Percentiles rank a stretch among this genome's conserved stretches.
phyloP scores from a whole-genome alignment of 2,888 invertebrate genomes.

The Elegia similella region DNA sequence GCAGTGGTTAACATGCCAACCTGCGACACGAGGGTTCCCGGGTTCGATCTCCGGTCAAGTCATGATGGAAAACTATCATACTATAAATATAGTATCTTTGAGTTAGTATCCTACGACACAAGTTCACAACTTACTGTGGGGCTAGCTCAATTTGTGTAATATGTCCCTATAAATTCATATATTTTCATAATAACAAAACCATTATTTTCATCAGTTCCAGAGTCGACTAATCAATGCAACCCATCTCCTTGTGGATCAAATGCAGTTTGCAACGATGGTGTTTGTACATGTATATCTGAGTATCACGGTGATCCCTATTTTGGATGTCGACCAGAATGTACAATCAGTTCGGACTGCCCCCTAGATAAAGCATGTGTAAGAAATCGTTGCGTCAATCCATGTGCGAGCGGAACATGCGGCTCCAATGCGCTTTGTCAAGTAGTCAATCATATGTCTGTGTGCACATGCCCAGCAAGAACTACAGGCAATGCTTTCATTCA shows the following conservation, averaged over 20 bases:
- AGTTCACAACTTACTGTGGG: too few relatives aligned
- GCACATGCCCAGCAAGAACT: constrained; percentile 86
- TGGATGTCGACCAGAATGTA: constrained; percentile 88
- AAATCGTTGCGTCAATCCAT: constrained; percentile 87
- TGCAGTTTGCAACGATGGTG: constrained; percentile 80
- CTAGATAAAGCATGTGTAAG: constrained; percentile 86
- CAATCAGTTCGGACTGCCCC: constrained; percentile 86
- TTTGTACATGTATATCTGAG: constrained; percentile 83
- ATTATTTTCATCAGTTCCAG: constrained; percentile 45
- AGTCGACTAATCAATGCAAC: constrained; percentile 78
- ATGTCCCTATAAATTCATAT: too few relatives aligned
- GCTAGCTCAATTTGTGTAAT: too few relatives aligned
- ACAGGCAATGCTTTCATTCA: constrained; percentile 87
- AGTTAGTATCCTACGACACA: too few relatives aligned
- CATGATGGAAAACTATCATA: too few relatives aligned
- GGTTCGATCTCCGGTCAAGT: too few relatives aligned
- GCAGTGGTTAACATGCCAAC: too few relatives aligned
- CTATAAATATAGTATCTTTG: too few relatives aligned
- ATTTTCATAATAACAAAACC: constrained; percentile 19
- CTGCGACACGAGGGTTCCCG: too few relatives aligned
- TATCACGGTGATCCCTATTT: constrained; percentile 85
- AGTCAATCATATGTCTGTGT: constrained; percentile 88
- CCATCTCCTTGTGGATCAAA: constrained; percentile 86
- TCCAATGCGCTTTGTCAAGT: constrained; percentile 87
- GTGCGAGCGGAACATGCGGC: constrained; percentile 88